Base-by-base conservation (phyloP, 2,113 vertebrate genomes). In the Ciconia stormi region DNA sequence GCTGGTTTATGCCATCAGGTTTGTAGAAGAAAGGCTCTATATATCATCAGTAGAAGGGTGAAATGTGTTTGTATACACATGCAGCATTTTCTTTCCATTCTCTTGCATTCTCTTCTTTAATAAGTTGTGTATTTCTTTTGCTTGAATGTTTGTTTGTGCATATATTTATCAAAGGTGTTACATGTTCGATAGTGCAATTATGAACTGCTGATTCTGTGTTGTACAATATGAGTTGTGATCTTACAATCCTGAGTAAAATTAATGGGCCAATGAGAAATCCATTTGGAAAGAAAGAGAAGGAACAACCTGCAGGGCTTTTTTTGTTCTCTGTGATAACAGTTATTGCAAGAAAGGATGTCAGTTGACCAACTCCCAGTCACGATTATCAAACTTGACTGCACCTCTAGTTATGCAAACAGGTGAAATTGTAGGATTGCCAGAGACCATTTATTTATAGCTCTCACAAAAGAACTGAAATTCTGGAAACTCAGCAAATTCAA, bases 261-360 rank as follows among this genome's bases (percentile, higher is more conserved):
- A 26, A 47, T 59, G 21, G 36, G 14, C 6, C 32, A 52, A 10
- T 29, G 26, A 65, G 22, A 78, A 14, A 62, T 38, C 12, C 9
- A 19, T 79, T 74, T 71, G 10, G 10, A 59, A 66, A 76, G 34
- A 77, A 36, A 67, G 30, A 42, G n/a, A 15, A 20, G 26, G 16
- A 49, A 63, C 3, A 77, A 20, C 0, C 0, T 53, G 5, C 17
- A 27, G 27, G 26, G 14, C 2, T 44, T 66, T 76, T 47, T 69
- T 77, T 79, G 9, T 40, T 83, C 22, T 58, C 42, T 42, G 11
- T 79, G 17, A 6, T 25, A 49, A 25, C 11, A 71, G 8, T 36
- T 58, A 10, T 17, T 65, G 8, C 34, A 72, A 79, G 53, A 59
- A 82, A 92, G 5, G 18, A 13, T 40, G n/a, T 32, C 17, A 66